Conservation (phyloP, 1,140 invertebrate genomes). For the Tetramorium simillimum region DNA sequence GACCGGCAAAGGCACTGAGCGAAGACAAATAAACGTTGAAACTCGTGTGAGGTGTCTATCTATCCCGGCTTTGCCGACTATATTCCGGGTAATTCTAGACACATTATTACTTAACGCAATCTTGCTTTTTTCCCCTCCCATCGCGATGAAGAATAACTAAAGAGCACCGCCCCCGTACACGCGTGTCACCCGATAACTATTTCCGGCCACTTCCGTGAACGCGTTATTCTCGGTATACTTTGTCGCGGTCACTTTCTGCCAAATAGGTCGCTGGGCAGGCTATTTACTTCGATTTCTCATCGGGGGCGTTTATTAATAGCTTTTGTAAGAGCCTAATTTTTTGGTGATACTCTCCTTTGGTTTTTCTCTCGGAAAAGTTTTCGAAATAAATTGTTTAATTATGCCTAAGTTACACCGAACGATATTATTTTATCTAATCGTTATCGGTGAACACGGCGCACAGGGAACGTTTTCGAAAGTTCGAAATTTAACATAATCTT, state of each 20-base stretch:
- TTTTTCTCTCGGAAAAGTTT: not conserved
- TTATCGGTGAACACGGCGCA: not conserved
- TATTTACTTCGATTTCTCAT: conserved; percentile 42
- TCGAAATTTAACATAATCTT: not conserved
- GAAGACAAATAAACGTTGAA: not conserved
- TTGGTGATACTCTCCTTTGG: not conserved
- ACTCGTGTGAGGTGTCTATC: not conserved
- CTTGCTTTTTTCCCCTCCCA: conserved; percentile 13
- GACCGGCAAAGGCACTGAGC: not conserved
- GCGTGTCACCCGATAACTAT: conserved; percentile 62
- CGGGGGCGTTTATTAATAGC: conserved; percentile 55
- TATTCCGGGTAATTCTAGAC: not conserved
- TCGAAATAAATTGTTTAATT: not conserved
- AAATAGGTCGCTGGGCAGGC: conserved; percentile 69
- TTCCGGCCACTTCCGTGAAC: conserved; percentile 70
- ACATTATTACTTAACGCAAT: conserved; percentile 29
- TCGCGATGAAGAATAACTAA: not conserved
- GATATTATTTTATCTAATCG: not conserved
- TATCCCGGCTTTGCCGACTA: not conserved
- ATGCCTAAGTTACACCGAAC: not conserved
- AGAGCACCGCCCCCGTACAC: not conserved
- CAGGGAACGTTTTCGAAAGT: not conserved
- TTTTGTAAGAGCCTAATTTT: not conserved
- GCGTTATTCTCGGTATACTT: conserved; percentile 67
- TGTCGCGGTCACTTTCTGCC: conserved; percentile 66